These are phyloP conservation scores for Rhinogobio ventralis DNA, from an alignment of 2,797 vertebrate genomes.

Conservation along the genomic window DNA sequence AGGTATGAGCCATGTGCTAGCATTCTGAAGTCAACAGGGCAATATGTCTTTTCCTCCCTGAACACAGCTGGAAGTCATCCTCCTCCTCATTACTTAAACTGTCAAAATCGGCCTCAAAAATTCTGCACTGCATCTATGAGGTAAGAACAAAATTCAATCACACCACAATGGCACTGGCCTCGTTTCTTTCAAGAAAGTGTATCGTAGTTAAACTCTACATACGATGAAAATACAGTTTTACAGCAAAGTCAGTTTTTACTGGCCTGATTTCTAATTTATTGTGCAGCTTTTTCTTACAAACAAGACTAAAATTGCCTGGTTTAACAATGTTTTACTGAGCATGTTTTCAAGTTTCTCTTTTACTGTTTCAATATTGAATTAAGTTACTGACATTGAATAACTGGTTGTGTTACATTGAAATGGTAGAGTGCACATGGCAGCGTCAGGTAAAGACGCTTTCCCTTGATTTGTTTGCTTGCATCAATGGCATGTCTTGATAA, in stretches of 20 bases:
- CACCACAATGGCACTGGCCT: constrained; percentile 32
- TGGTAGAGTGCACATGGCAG: background rate
- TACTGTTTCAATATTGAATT: background rate
- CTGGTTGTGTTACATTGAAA: constrained; percentile 1
- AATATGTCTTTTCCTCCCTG: constrained; percentile 52
- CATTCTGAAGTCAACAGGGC: constrained; percentile 41
- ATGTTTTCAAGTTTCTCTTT: background rate
- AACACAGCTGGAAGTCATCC: constrained; percentile 61
- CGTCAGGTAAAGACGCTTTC: background rate
- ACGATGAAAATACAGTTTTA: constrained; percentile 18
- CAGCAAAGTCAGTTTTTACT: background rate
- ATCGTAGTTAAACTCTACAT: constrained; percentile 15
- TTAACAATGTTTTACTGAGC: background rate
- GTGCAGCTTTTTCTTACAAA: background rate
- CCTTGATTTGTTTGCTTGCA: background rate
- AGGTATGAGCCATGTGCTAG: constrained; percentile 39
- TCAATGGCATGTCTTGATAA: constrained; percentile 1
- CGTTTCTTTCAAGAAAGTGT: constrained; percentile 22
- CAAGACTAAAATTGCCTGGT: background rate
- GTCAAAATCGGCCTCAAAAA: constrained; percentile 54
- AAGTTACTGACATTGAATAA: background rate
- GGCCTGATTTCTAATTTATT: constrained; percentile 1
- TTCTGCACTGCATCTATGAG: constrained; percentile 32
- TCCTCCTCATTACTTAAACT: constrained; percentile 58
- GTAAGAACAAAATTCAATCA: constrained; percentile 30